phyloP scores from a whole-genome alignment of 2,113 vertebrate species.

The Platichthys flesus region DNA sequence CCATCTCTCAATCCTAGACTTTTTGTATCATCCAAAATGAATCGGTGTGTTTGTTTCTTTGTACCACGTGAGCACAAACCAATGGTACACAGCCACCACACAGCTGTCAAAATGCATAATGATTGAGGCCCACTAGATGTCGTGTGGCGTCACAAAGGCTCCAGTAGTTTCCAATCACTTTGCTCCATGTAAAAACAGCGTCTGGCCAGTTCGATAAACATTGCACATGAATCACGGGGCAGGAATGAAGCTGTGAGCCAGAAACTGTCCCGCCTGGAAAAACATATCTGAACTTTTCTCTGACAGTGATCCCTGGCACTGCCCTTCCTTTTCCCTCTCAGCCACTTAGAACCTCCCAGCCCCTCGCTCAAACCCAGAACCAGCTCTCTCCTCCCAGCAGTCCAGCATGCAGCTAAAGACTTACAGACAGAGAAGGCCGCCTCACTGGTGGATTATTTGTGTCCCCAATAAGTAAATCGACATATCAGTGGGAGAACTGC shows the following conservation, averaged over 20 bases:
- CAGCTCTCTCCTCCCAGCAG: slow-evolving; percentile 13
- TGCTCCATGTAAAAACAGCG: not conserved
- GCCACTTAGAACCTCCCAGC: slow-evolving; percentile 50
- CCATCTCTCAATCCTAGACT: not conserved
- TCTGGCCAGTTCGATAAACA: slow-evolving; percentile 39
- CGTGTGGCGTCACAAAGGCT: not conserved
- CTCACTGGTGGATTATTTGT: slow-evolving; percentile 26
- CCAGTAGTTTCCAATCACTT: slow-evolving; percentile 24
- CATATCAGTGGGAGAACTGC: not conserved
- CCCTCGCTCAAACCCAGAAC: slow-evolving; percentile 19
- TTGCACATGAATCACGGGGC: slow-evolving; percentile 45
- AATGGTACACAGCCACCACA: slow-evolving; percentile 17
- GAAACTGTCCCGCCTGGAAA: slow-evolving; percentile 57
- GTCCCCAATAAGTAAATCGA: slow-evolving; percentile 3
- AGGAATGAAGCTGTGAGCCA: slow-evolving; percentile 51
- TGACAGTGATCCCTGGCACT: slow-evolving; percentile 54
- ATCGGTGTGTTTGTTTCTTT: not conserved
- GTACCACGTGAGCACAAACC: not conserved
- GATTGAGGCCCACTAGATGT: not conserved
- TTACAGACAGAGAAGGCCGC: not conserved
- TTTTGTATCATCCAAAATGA: not conserved
- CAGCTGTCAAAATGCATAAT: slow-evolving; percentile 30
- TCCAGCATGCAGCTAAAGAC: slow-evolving; percentile 14
- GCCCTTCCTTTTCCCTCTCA: slow-evolving; percentile 55
- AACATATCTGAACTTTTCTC: slow-evolving; percentile 60